Conservation (phyloP, 2,888 invertebrate genomes). For the Graphium colonna region DNA sequence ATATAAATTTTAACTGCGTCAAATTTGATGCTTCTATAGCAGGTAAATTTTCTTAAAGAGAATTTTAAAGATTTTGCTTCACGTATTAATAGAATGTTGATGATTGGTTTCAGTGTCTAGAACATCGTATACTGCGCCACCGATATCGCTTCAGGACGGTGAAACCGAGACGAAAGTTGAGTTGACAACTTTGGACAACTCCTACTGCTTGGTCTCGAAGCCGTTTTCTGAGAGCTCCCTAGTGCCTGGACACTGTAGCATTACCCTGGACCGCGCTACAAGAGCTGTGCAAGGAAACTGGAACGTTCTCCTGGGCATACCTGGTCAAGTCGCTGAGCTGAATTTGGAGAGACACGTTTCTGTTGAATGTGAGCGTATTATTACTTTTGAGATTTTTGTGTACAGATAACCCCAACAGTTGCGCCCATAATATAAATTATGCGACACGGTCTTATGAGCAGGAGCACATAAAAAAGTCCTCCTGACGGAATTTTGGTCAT, state of each 20-base stretch:
- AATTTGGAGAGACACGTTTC: constrained; percentile 50
- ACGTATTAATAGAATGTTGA: too few relatives aligned
- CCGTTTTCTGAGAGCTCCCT: constrained; percentile 63
- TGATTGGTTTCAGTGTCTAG: constrained; percentile 16
- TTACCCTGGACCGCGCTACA: constrained; percentile 57
- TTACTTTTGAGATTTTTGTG: too few relatives aligned
- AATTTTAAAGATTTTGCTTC: too few relatives aligned
- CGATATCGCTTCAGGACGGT: constrained; percentile 55
- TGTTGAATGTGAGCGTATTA: constrained; percentile 60
- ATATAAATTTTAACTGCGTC: too few relatives aligned
- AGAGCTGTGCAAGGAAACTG: constrained; percentile 70
- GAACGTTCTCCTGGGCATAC: constrained; percentile 62
- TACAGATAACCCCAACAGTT: too few relatives aligned
- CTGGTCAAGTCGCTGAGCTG: constrained; percentile 63
- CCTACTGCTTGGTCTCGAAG: constrained; percentile 61
- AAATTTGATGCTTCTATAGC: too few relatives aligned
- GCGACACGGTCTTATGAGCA: too few relatives aligned
- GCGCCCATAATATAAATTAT: too few relatives aligned
- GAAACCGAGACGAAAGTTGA: constrained; percentile 40
- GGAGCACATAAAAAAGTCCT: too few relatives aligned
- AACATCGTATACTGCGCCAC: constrained; percentile 34
- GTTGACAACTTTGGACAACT: constrained; percentile 47
- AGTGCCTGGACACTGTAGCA: constrained; percentile 60
- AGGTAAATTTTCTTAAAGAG: too few relatives aligned
- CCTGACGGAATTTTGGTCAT: too few relatives aligned